Percentiles rank a stretch among this genome's conserved stretches.
phyloP scores from a whole-genome alignment of 2,888 invertebrate genomes.

The Callyntrura sp. region DNA sequence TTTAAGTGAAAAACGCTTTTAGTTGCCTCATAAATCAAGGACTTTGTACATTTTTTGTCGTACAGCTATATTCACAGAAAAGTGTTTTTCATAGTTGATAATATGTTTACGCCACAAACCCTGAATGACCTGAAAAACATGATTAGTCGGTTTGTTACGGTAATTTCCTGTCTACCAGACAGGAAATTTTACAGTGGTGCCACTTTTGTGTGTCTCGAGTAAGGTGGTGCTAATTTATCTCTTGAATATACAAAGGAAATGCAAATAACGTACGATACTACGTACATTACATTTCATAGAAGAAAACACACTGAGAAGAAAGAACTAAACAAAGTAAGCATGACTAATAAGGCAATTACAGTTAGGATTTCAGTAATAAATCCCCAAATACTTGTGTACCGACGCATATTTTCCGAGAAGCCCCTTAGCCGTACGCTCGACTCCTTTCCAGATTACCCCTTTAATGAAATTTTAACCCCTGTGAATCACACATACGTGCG shows the following conservation, averaged over 20 bases:
- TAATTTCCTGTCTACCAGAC: not conserved
- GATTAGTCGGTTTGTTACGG: no score
- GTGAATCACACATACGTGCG: not conserved
- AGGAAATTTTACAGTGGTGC: not conserved
- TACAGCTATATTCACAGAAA: no score
- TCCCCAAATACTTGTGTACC: not conserved
- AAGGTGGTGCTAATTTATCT: not conserved
- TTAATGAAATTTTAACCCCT: not conserved
- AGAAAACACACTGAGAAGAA: not conserved
- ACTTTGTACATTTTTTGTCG: no score
- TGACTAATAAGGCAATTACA: conserved; percentile 43
- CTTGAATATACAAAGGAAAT: not conserved
- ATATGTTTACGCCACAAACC: no score
- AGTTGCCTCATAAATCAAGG: no score
- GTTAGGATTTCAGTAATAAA: conserved; percentile 1
- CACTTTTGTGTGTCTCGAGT: not conserved
- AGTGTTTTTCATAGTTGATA: no score
- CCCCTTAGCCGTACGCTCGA: not conserved
- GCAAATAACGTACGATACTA: not conserved
- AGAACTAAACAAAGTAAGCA: conserved; percentile 7
- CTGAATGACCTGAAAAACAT: no score
- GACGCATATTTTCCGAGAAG: not conserved
- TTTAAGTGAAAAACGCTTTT: no score
- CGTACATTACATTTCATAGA: not conserved
- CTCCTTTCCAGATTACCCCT: not conserved